Evolutionary conservation across 2,113 vertebrate genomes (phyloP).

Genomic region (Podarcis muralis): DNA sequence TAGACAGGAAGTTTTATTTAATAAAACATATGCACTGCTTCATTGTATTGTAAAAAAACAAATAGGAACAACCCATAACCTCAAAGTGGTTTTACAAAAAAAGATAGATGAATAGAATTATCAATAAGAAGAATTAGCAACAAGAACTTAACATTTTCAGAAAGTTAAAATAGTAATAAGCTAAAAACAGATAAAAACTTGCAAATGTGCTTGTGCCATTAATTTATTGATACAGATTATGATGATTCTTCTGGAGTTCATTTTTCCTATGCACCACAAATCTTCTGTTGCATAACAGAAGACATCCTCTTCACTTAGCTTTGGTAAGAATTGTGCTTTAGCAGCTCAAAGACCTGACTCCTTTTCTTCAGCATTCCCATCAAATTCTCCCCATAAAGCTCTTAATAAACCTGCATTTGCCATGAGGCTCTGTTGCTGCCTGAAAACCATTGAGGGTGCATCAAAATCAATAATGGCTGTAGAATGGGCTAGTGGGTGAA

Average conservation of each 20-base stretch:
- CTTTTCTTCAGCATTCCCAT: background rate
- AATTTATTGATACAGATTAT: fast-evolving
- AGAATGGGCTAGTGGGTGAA: background rate
- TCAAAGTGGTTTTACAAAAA: no score
- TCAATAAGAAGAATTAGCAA: no score
- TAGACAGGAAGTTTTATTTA: background rate
- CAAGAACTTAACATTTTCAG: no score
- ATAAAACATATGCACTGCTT: no score
- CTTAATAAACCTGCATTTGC: slow-evolving; percentile 27
- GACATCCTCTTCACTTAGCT: background rate
- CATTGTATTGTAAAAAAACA: no score
- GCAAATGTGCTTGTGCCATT: background rate
- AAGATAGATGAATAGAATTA: no score
- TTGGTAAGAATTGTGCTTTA: fast-evolving
- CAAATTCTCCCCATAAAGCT: background rate
- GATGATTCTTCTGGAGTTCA: background rate
- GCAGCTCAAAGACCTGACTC: background rate
- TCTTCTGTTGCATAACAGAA: background rate
- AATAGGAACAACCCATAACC: no score
- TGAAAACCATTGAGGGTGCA: fast-evolving
- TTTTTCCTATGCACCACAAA: fast-evolving
- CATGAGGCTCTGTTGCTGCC: fast-evolving
- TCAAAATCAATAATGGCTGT: background rate
- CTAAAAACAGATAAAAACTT: no score
- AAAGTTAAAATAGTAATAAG: no score